Evolutionary conservation across 2,888 invertebrate species (phyloP).

Genomic region (Cacoxenus indagator): DNA sequence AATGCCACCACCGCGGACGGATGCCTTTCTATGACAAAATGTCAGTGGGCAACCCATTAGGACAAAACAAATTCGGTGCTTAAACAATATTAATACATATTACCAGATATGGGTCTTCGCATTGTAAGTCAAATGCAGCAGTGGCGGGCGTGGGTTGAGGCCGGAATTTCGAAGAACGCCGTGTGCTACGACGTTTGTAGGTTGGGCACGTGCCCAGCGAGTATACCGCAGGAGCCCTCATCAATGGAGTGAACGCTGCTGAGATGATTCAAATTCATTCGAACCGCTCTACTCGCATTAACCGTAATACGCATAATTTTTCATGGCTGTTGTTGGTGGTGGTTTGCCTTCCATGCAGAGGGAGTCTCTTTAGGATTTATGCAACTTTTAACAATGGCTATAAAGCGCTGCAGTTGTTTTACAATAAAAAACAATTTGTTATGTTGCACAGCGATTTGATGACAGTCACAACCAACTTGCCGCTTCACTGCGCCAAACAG

Average conservation of each 20-base stretch:
- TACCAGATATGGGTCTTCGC: background rate
- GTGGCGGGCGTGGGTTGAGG: background rate
- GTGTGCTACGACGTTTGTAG: background rate
- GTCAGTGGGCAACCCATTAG: slow-evolving; percentile 1
- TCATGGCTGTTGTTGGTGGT: background rate
- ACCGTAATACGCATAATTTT: slow-evolving; percentile 14
- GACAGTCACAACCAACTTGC: background rate
- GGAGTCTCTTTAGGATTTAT: background rate
- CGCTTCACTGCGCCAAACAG: slow-evolving; percentile 5
- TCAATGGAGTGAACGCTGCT: background rate
- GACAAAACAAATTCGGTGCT: slow-evolving; percentile 11
- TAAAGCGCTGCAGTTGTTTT: background rate
- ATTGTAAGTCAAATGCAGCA: slow-evolving; percentile 11
- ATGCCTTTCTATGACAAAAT: background rate
- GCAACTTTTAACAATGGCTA: background rate
- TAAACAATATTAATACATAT: slow-evolving; percentile 1
- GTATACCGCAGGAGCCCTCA: slow-evolving; percentile 19
- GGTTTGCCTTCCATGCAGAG: background rate
- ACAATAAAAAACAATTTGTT: background rate
- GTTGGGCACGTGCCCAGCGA: slow-evolving; percentile 10
- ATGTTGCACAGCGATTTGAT: background rate
- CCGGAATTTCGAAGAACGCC: background rate
- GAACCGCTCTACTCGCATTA: background rate
- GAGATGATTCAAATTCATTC: slow-evolving; percentile 4
- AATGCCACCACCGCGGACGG: background rate